Conservation (phyloP, 2,113 vertebrate genomes). For the Poeciliopsis turrubarensis region DNA sequence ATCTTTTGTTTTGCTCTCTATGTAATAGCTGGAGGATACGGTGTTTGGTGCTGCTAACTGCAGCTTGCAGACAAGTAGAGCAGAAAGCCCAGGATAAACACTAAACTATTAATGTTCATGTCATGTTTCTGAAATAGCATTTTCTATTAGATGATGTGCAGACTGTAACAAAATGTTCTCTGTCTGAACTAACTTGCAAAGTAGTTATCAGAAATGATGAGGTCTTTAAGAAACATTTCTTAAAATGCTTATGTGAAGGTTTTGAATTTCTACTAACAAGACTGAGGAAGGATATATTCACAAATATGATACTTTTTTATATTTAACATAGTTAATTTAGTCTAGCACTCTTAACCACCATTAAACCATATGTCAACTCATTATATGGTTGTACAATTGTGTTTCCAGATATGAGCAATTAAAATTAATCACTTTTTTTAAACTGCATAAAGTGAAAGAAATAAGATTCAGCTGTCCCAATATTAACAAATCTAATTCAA, state of each 20-base stretch:
- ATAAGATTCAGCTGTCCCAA: background rate
- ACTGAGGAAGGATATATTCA: background rate
- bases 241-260: background rate
- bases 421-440: background rate
- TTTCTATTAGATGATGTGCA: slow-evolving; percentile 57
- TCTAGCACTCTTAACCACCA: background rate
- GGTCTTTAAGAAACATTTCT: background rate
- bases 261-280: background rate
- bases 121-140: slow-evolving; percentile 72
- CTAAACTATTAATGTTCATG: slow-evolving; percentile 74
- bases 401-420: background rate
- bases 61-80: slow-evolving; percentile 53
- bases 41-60: slow-evolving; percentile 38
- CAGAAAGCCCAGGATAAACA: slow-evolving; percentile 66
- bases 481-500: background rate
- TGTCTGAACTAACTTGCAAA: slow-evolving; percentile 14
- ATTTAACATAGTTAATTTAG: background rate
- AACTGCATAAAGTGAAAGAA: background rate
- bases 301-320: background rate
- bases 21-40: slow-evolving; percentile 26
- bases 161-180: slow-evolving; percentile 42
- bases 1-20: background rate
- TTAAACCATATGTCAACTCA: background rate
- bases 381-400: background rate
- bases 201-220: background rate